Evolutionary conservation across 2,888 invertebrate genomes (phyloP).

Genomic region (Dichetophora obliterata): DNA sequence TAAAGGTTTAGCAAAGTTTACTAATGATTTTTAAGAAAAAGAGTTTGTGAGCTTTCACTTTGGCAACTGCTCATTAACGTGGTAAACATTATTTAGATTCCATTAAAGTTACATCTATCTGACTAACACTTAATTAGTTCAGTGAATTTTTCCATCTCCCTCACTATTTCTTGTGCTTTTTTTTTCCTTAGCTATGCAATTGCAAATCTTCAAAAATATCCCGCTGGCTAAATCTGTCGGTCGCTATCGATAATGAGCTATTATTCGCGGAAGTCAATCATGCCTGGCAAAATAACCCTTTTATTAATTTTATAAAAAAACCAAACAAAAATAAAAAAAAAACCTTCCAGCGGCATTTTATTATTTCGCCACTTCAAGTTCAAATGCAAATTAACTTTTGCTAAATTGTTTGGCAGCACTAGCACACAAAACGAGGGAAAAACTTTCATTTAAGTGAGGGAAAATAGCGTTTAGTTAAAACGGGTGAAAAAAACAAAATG

Average conservation of each 20-base stretch:
- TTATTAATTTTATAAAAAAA: slow-evolving; percentile 34
- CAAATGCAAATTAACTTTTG: slow-evolving; percentile 40
- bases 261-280: slow-evolving; percentile 46
- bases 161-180: background rate
- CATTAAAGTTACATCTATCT: no score
- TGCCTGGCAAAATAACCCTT: slow-evolving; percentile 30
- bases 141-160: background rate
- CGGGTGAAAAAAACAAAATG: background rate
- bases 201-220: background rate
- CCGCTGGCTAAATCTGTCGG: slow-evolving; percentile 3
- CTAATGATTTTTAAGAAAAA: no score
- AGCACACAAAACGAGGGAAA: background rate
- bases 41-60: no score
- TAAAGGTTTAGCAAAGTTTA: no score
- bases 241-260: slow-evolving; percentile 18
- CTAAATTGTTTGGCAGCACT: slow-evolving; percentile 31
- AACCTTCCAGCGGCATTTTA: slow-evolving; percentile 32
- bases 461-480: background rate
- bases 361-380: slow-evolving; percentile 40
- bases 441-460: slow-evolving; percentile 14
- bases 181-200: background rate
- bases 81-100: no score
- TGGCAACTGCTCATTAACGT: no score
- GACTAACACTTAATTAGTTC: background rate
- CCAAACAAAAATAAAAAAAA: background rate